Evolutionary conservation across 2,797 vertebrate genomes (phyloP).

Genomic region (Falco cherrug): DNA sequence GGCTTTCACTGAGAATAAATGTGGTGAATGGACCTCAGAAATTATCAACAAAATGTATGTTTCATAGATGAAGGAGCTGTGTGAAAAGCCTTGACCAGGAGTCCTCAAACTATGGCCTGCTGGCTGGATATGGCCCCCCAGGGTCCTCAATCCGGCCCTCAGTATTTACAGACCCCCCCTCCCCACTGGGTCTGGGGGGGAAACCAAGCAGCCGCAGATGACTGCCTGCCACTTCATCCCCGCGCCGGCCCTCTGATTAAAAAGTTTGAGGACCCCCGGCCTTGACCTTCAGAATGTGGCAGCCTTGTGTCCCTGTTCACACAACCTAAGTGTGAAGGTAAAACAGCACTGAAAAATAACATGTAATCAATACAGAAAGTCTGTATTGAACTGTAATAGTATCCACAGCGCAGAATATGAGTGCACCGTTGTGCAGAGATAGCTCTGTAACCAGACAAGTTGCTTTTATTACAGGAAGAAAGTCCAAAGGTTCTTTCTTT

Average conservation of each 20-base stretch:
- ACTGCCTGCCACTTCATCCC: no score
- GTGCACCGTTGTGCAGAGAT: background rate
- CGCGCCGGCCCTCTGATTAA: no score
- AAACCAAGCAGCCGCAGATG: no score
- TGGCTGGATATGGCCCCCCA: no score
- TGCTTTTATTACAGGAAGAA: background rate
- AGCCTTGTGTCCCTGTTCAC: background rate
- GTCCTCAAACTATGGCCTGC: no score
- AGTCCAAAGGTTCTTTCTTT: background rate
- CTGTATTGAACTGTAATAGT: background rate
- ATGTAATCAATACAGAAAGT: background rate
- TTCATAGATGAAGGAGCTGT: background rate
- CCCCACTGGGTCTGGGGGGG: no score
- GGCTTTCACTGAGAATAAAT: background rate
- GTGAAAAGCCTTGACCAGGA: background rate
- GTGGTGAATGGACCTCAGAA: background rate
- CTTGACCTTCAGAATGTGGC: background rate
- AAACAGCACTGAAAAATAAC: background rate
- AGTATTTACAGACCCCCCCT: no score
- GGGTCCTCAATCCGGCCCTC: no score
- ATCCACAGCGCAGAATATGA: background rate
- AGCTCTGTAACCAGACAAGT: background rate
- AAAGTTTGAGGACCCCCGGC: no score
- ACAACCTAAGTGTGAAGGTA: background rate
- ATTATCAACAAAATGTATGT: background rate